Conservation (phyloP, 23 tunicate species). For the Botrylloides violaceus region DNA sequence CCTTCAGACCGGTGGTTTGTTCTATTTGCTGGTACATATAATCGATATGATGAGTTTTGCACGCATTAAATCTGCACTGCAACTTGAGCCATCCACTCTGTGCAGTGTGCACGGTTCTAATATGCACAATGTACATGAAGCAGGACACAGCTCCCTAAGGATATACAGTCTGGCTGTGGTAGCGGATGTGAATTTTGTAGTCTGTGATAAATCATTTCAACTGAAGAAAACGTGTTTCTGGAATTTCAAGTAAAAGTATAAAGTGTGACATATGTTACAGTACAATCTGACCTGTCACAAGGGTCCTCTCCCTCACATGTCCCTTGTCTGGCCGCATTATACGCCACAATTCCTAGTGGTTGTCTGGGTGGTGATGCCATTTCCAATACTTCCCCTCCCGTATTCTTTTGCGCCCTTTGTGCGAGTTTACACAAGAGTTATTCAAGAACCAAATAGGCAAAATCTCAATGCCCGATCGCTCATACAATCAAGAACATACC, state of each 20-base stretch:
- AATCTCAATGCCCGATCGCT: background rate
- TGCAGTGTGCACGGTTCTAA: too few species aligned
- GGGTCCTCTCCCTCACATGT: conserved; percentile 62
- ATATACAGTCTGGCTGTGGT: too few species aligned
- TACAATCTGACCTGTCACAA: conserved; percentile 42
- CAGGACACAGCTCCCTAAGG: too few species aligned
- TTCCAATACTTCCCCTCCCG: conserved; percentile 40
- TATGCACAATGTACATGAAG: too few species aligned
- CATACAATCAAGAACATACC: conserved; percentile 31
- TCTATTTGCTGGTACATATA: too few species aligned
- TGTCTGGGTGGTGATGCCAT: conserved; percentile 17
- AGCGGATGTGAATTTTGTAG: too few species aligned
- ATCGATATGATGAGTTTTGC: too few species aligned
- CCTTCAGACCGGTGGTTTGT: too few species aligned
- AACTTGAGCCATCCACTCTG: too few species aligned
- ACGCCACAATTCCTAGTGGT: conserved; percentile 49
- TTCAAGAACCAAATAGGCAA: background rate
- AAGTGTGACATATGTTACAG: background rate
- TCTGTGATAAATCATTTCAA: too few species aligned
- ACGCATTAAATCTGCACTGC: too few species aligned
- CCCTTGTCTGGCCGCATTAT: conserved; percentile 30
- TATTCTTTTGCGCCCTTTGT: conserved; percentile 49
- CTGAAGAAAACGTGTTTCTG: too few species aligned
- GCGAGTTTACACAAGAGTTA: background rate
- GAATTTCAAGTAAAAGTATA: background rate